Evolutionary conservation across 2,797 vertebrate species (phyloP).

Genomic region (Sylvia borin): DNA sequence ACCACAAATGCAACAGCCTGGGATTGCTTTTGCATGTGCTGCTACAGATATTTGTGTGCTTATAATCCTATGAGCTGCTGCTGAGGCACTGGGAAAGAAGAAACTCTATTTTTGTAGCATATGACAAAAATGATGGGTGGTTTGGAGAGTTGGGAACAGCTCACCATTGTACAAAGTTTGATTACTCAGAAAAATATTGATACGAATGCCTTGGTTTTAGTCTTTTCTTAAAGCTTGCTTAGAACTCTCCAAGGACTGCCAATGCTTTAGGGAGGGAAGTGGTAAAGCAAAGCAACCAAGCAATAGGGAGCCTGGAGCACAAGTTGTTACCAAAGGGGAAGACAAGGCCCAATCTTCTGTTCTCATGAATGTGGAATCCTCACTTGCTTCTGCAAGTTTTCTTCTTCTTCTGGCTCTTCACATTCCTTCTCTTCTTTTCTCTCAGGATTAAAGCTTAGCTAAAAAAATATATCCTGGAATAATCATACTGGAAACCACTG

Average conservation of each 20-base stretch:
- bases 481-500: neutral
- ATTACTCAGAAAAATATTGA: neutral
- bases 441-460: neutral
- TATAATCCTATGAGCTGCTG: neutral
- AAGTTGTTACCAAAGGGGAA: neutral
- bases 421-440: neutral
- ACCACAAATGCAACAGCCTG: neutral
- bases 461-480: neutral
- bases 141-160: neutral
- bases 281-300: neutral
- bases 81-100: neutral
- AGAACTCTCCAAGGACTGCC: neutral
- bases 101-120: accelerated
- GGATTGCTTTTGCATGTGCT: neutral
- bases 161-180: neutral
- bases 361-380: neutral
- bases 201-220: neutral
- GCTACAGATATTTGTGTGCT: neutral
- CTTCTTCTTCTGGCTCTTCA: neutral
- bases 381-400: neutral
- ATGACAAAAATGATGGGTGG: neutral
- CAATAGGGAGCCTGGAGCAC: neutral
- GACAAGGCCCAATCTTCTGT: neutral
- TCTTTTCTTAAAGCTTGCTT: neutral
- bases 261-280: neutral